Evolutionary conservation across 1,140 invertebrate genomes (phyloP), one percentile per base, ranked within the genome.

Genomic region (Aphaenogaster ashmeadi): DNA sequence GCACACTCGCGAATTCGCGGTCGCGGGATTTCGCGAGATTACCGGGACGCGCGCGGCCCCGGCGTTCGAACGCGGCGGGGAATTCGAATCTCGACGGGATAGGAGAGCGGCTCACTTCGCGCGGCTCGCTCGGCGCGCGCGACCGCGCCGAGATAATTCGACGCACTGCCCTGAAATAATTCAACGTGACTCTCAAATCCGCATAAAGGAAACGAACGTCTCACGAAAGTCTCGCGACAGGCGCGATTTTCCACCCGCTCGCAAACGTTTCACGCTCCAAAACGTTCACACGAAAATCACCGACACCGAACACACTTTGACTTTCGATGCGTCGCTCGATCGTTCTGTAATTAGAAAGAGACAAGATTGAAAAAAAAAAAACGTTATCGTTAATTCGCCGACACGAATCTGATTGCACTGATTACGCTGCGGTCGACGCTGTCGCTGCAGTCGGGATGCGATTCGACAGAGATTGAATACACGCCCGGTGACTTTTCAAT

Each of bases 1-100:
- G 27, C 64, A 54, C 87, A 88, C 87, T 74, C 89, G 64, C 80
- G 36, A 86, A 90, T 88, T 90, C 58, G 60, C 77, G 89, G 58
- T 87, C 64, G 50, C 21, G 52, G 0, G 1, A 77, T 89, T 87
- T 58, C 58, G 60, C 85, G 58, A 89, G 62, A 89, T 66, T 62
- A 27, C 7, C 27, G 71, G 3, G 21, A 75, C 71, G 74, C 47
- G 60, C 56, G 71, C 54, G 71, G 13, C 15, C 8, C 13, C 58
- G 84, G 21, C 64, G 36, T 60, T 47, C 13, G 27, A 47, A 41
- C 27, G 27, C 58, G 52, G 47, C 86, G 60, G 66, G 38, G 38
- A 62, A 56, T 69, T 81, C 41, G 50, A 78, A 33, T 38, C 52
- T 21, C 21, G 50, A 44, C 58, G 21, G 13, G 27, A 47, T 36